phyloP scores from a whole-genome alignment of 2,797 vertebrate genomes.

The Hemitrygon akajei region DNA sequence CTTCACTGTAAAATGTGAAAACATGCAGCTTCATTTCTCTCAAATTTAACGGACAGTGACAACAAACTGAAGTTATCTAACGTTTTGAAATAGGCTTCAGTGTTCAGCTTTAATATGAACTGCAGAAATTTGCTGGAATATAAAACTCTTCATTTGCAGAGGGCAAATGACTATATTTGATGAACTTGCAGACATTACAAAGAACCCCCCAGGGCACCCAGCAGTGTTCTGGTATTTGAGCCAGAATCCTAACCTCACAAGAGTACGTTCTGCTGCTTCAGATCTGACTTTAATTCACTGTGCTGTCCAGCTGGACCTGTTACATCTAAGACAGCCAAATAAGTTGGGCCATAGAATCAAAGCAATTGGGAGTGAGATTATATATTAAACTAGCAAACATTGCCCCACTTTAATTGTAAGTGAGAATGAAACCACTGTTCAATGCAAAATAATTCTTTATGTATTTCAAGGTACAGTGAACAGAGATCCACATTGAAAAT shows the following conservation, averaged over 20 bases:
- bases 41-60: background rate
- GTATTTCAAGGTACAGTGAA: background rate
- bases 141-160: background rate
- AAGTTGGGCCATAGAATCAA: background rate
- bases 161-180: slow-evolving; percentile 21
- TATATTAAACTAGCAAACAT: background rate
- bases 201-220: background rate
- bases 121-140: background rate
- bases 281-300: slow-evolving; percentile 18
- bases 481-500: background rate
- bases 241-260: slow-evolving; percentile 30
- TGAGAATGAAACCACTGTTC: background rate
- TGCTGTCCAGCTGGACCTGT: slow-evolving; percentile 16
- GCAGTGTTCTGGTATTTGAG: slow-evolving; percentile 15
- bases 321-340: slow-evolving; percentile 24
- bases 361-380: background rate
- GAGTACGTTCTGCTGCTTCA: slow-evolving; percentile 24
- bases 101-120: background rate
- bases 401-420: background rate
- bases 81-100: background rate
- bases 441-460: background rate
- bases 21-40: background rate
- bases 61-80: background rate
- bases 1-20: too few species aligned
- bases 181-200: slow-evolving; percentile 11